Conservation (phyloP, 1,140 invertebrate species). For the Chrysoperla carnea region DNA sequence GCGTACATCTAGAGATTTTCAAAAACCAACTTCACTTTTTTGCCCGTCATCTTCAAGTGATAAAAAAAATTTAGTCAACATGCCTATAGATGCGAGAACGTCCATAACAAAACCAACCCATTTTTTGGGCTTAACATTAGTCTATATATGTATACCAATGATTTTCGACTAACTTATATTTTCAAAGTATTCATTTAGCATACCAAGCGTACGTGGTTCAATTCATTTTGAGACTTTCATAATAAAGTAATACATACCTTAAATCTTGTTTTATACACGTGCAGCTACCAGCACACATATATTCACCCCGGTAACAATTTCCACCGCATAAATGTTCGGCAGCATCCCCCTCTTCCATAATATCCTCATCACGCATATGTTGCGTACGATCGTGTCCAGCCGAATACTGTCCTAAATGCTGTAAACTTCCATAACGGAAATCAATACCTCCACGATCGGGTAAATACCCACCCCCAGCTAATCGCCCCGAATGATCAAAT, state of each 20-base stretch:
- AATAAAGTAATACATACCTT: conserved; percentile 11
- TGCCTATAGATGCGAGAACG: no score
- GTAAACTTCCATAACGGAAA: conserved; percentile 10
- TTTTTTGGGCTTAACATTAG: no score
- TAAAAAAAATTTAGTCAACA: no score
- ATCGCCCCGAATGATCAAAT: neutral
- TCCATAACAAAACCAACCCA: no score
- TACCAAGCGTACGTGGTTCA: no score
- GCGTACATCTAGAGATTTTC: no score
- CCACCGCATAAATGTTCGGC: conserved; percentile 23
- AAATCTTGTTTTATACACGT: conserved; percentile 33
- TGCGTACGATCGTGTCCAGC: conserved; percentile 1
- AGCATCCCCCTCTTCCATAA: conserved; percentile 19
- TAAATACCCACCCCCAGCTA: neutral
- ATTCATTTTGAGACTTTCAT: no score
- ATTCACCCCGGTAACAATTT: conserved; percentile 27
- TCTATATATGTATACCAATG: no score
- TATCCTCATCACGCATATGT: conserved; percentile 1
- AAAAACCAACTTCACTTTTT: no score
- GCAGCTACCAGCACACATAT: conserved; percentile 35
- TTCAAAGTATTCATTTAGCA: no score
- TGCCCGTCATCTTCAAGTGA: no score
- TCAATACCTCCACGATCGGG: conserved; percentile 3
- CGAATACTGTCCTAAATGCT: conserved; percentile 10
- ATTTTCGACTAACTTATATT: no score